A percentile compares a stretch with the other conserved stretches of the same genome.
These are phyloP conservation scores for Speoplatyrhinus poulsoni DNA, from an alignment of 2,113 vertebrate genomes.

Conservation along the genomic window DNA sequence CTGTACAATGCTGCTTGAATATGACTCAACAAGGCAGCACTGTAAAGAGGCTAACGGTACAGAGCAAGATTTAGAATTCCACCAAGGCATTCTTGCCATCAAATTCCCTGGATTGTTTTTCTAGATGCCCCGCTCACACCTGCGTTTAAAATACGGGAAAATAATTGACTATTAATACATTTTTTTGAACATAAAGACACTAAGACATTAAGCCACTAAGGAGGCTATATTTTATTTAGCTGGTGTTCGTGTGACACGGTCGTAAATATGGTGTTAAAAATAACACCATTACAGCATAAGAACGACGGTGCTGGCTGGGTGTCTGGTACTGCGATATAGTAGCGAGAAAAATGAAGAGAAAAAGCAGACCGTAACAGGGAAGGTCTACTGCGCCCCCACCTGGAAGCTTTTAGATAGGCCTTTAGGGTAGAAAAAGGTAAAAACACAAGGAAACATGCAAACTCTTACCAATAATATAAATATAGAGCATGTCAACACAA, in stretches of 20 bases:
- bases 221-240: neutral
- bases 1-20: conserved; percentile 86
- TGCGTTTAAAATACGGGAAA: conserved; percentile 40
- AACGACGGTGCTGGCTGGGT: conserved; percentile 16
- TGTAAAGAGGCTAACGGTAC: conserved; percentile 82
- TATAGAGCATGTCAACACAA: neutral
- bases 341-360: conserved; percentile 42
- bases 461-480: neutral
- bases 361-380: conserved; percentile 41
- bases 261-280: conserved; percentile 1
- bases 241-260: too few species aligned
- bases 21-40: conserved; percentile 81
- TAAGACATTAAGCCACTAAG: neutral
- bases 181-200: conserved; percentile 4
- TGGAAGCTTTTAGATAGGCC: conserved; percentile 32
- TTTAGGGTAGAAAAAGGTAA: neutral
- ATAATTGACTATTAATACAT: neutral
- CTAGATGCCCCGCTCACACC: conserved; percentile 29
- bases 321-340: conserved; percentile 41
- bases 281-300: conserved; percentile 17
- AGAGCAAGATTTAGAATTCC: conserved; percentile 61
- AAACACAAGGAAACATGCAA: conserved; percentile 4
- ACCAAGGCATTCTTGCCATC: conserved; percentile 29
- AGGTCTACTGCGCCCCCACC: conserved; percentile 64
- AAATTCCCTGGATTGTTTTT: conserved; percentile 20